Base-by-base conservation (phyloP, 2,113 vertebrate genomes). In the Podarcis muralis region DNA sequence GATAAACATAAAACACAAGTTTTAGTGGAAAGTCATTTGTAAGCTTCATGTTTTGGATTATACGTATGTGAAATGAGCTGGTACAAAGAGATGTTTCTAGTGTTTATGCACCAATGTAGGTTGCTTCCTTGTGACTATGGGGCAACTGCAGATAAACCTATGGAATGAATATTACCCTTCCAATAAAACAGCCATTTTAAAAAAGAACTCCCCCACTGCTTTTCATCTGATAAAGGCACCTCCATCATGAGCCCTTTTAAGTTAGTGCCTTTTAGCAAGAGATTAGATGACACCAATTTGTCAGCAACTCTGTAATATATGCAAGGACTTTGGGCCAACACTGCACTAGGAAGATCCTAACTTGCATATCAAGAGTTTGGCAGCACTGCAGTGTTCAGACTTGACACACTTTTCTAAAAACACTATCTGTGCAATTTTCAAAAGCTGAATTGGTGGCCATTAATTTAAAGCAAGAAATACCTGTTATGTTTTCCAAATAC, bases 181-280 rank as follows among this genome's bases (percentile, higher is more conserved):
- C 35, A 7, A 4, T 65, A 12, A 53, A 32, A 25, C 35, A 66
- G 30, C 53, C 30, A 62, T 66, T 76, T 43, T 81, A 43, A 66
- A 43, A 15, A 69, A 15, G 20, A 84, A 88, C 35, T 35, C 86
- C 68, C 5, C 40, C 66, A 81, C 6, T 43, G n/a, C 5, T 27
- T 85, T 53, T 71, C 91, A 91, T 87, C 68, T 62, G 27, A 43
- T 84, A 80, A 86, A n/a, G 48, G 11, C 53, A 88, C 30, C 74
- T 91, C 79, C 77, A 11, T 89, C 23, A 89, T 13, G 35, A 25
- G 79, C 6, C 48, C 35, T 65, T 71, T 4, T 32, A 78, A 78
- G 22, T 62, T 72, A 62, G 43, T 13, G 20, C 32, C 40, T 79
- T 48, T n/a, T 12, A 68, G 69, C 6, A 37, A 85, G 25, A 5